Evolutionary conservation across 2,888 invertebrate genomes (phyloP).

Genomic region (Emmelina monodactyla): DNA sequence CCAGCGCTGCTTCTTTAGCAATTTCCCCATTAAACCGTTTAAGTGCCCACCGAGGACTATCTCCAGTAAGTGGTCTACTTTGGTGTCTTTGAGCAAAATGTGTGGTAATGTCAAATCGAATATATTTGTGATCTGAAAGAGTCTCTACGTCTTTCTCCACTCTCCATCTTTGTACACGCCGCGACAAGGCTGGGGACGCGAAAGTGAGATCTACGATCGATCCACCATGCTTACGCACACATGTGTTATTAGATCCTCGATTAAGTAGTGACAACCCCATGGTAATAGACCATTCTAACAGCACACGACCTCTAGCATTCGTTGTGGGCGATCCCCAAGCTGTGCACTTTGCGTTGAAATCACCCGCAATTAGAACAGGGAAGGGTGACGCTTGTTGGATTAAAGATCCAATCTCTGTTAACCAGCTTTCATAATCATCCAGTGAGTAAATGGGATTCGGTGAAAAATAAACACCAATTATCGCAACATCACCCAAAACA

Average conservation of each 20-base stretch:
- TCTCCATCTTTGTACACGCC: conserved; percentile 6
- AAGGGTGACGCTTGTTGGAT: conserved; percentile 4
- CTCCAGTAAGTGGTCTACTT: too few species aligned
- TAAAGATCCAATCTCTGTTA: neutral
- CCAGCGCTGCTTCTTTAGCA: conserved; percentile 1
- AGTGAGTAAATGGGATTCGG: neutral
- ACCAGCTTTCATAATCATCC: neutral
- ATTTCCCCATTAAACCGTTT: conserved; percentile 3
- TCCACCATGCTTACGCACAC: too few species aligned
- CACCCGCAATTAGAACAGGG: conserved; percentile 7
- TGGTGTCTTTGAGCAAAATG: neutral
- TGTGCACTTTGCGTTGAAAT: conserved; percentile 9
- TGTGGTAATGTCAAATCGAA: conserved; percentile 4
- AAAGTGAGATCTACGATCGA: too few species aligned
- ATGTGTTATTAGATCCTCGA: too few species aligned
- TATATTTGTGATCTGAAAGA: conserved; percentile 10
- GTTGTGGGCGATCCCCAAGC: conserved; percentile 9
- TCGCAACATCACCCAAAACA: neutral
- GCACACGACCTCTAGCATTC: conserved; percentile 10
- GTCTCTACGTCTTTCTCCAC: conserved; percentile 10
- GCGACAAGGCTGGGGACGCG: conserved; percentile 1
- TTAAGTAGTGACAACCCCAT: too few species aligned
- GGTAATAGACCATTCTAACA: conserved; percentile 1
- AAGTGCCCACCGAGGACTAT: conserved; percentile 1
- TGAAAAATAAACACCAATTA: neutral